These are phyloP conservation scores for Plagodis dolabraria DNA, from an alignment of 2,888 invertebrate species.

Conservation along the genomic window DNA sequence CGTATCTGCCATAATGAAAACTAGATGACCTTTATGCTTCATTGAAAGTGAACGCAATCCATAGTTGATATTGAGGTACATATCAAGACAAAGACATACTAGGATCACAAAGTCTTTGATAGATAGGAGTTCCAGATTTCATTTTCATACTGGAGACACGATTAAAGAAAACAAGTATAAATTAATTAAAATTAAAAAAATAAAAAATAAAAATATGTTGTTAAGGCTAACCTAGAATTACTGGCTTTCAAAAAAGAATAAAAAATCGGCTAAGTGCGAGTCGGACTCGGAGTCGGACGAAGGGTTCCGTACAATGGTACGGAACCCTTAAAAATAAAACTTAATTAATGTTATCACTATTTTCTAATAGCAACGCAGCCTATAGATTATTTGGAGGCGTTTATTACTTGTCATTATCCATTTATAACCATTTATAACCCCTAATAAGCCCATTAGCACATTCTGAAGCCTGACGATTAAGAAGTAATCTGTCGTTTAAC, in stretches of 20 bases:
- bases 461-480: constrained; percentile 19
- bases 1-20: constrained; percentile 27
- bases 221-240: too few relatives aligned
- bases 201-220: too few relatives aligned
- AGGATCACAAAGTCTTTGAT: constrained; percentile 12
- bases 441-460: constrained; percentile 31
- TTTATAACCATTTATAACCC: constrained; percentile 7
- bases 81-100: constrained; percentile 14
- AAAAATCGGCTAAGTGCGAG: too few relatives aligned
- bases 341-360: too few relatives aligned
- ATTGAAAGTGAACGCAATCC: constrained; percentile 31
- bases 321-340: too few relatives aligned
- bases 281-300: too few relatives aligned
- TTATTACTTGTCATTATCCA: constrained; percentile 1
- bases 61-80: constrained; percentile 5
- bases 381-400: background rate
- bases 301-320: too few relatives aligned
- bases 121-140: background rate
- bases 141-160: too few relatives aligned
- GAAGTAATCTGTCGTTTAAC: constrained; percentile 15
- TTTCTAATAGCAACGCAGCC: too few relatives aligned
- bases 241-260: too few relatives aligned
- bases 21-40: constrained; percentile 34
- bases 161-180: too few relatives aligned
- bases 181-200: too few relatives aligned